Base-by-base conservation (phyloP, 1,140 invertebrate species). In the Pseudomyrmex dendroicus region DNA sequence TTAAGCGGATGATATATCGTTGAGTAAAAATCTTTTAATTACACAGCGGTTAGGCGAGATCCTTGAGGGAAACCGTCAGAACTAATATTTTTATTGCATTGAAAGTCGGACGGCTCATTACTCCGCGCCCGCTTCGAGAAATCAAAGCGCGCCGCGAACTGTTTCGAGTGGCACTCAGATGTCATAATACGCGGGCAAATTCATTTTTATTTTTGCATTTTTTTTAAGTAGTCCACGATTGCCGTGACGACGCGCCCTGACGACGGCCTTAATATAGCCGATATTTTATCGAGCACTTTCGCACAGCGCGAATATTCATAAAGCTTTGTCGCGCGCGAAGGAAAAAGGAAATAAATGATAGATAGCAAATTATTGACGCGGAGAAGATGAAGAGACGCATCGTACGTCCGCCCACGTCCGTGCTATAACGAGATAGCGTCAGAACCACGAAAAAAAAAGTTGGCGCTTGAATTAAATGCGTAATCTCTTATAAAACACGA, bases 271-370 rank as follows among this genome's bases (percentile, higher is more conserved):
- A 50, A 54, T 57, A 54, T 46, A 56, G 35, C 50, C 62, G 52
- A 78, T 83, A 78, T 56, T 78, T 83, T 57, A 57, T 59, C 25
- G 46, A 15, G 46, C 17, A 67, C 62, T 83, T 83, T 76, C n/a
- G 44, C 20, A 56, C 25, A 17, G 10, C 13, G 13, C 7, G 48
- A 82, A 74, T 82, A 74, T 74, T 82, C 59, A 82, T 82, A 63
- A 73, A 73, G 46, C 22, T 62, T 63, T 15, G 70, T 59, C 48
- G 57, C 0, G 8, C 52, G 8, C 52, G 48, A 46, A 74, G 70
- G 17, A n/a, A 62, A 62, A 63, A 56, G 35, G 22, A 52, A 82
- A 82, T 82, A 73, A 74, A 64, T 61, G 57, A 82, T 57, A 10
- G 10, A 15, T 17, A 22, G 70, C 48, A 54, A 64, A 74, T 82